Evolutionary conservation across 2,113 vertebrate genomes (phyloP), one percentile per base, ranked within the genome.

Genomic region (Martes martes): DNA sequence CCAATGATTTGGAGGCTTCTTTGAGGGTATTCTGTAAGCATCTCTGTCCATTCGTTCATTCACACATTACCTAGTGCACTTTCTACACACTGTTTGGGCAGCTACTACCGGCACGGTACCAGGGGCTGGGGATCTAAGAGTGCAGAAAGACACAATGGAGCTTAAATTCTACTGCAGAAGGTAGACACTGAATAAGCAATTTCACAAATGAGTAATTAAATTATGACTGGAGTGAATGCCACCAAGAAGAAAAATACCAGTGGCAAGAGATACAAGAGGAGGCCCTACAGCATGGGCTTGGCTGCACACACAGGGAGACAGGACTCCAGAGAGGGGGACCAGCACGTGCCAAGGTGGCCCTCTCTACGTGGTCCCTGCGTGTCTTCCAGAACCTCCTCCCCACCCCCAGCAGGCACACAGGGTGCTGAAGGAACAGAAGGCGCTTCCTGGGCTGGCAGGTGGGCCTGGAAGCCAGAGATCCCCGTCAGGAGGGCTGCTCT

Each of bases 301-400:
- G 42, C 31, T 52, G 39, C 83, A 14, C 11, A 79, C 57, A 79
- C 26, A 36, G 73, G 39, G 61, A 78, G 13, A 24, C 1, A 24
- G 59, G 47, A 24, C 42, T 88, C 15, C 31, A 28, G 55, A 45
- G 23, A 11, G 1, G 0, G 0, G 39, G 21, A 15, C 0, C 4
- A 7, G 76, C 47, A 19, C 11, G 0, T 6, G 39, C 11, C 42
- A n/a, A 39, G 9, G 24, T 0, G 3, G 33, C 8, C 0, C 39
- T 33, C 18, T 28, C 83, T 6, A 42, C 0, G 11, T 6, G 36
- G 36, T n/a, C 78, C 78, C 74, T 36, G 26, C 0, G 3, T 36
- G 19, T 26, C 80, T 90, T 45, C 39, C 14, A 52, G 55, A 71
- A 61, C 7, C 19, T 33, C 33, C 67, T 18, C 4, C 28, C 63